Percentiles rank a stretch among this genome's conserved stretches.
Evolutionary conservation across 2,113 vertebrate genomes (phyloP).

Genomic region (Tympanuchus pallidicinctus): DNA sequence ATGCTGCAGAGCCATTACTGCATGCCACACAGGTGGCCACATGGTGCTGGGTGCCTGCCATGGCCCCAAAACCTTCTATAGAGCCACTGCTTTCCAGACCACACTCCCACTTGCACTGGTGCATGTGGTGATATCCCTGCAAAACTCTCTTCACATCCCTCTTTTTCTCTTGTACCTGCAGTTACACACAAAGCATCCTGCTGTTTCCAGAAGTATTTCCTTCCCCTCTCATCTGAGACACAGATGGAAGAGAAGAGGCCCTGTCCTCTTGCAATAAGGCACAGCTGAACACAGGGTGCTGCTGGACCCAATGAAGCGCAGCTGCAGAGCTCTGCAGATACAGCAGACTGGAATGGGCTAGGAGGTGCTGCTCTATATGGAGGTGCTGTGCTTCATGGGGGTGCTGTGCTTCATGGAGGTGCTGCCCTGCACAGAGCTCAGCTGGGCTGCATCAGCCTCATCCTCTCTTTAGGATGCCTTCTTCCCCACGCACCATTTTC

Average conservation of each 20-base stretch:
- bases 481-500: neutral
- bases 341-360: neutral
- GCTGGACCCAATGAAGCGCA: neutral
- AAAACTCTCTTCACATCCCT: fast-evolving
- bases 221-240: fast-evolving
- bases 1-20: fast-evolving
- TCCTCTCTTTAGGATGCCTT: neutral
- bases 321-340: neutral
- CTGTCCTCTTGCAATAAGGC: neutral
- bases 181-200: neutral
- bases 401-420: too few relatives aligned
- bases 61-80: fast-evolving
- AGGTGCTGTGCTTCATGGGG: neutral
- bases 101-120: fast-evolving
- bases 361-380: neutral
- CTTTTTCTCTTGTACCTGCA: neutral
- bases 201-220: neutral
- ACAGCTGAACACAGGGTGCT: fast-evolving
- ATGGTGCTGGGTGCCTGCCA: neutral
- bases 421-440: neutral
- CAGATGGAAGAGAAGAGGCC: neutral
- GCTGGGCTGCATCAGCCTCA: neutral
- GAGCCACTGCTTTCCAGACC: fast-evolving
- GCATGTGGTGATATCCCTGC: neutral
- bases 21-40: fast-evolving